These are phyloP conservation scores for Antechinus flavipes DNA, from an alignment of 2,113 vertebrate species.

Conservation along the genomic window DNA sequence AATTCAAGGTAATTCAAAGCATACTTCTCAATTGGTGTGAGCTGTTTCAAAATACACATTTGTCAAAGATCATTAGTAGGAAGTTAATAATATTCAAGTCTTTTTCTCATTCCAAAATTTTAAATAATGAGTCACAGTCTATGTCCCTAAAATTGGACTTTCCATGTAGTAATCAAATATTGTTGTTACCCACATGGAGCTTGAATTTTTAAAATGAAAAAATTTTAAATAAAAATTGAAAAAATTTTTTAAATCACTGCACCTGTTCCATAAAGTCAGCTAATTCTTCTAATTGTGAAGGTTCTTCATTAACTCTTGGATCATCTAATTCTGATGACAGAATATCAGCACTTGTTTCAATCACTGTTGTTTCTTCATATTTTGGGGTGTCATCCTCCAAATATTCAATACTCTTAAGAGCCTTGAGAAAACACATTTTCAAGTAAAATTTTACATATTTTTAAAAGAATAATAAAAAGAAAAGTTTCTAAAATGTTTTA, in stretches of 20 bases:
- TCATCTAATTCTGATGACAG: background rate
- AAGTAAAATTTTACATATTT: background rate
- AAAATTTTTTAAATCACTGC: background rate
- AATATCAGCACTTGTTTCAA: conserved; percentile 28
- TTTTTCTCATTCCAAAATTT: background rate
- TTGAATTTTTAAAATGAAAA: background rate
- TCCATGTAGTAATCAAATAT: background rate
- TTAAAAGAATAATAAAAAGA: background rate
- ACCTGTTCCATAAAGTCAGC: conserved; percentile 91
- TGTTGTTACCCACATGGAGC: background rate
- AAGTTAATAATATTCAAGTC: background rate
- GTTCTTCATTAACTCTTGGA: conserved; percentile 67
- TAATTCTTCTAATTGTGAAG: conserved; percentile 87
- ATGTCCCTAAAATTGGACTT: background rate
- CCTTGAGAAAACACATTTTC: conserved; percentile 68
- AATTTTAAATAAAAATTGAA: background rate
- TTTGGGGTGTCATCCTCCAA: conserved; percentile 65
- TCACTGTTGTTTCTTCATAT: background rate
- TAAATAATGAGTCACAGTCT: background rate
- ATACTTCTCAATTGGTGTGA: conserved; percentile 93
- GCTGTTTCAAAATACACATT: conserved; percentile 80
- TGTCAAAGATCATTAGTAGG: conserved; percentile 36
- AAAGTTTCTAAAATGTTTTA: background rate
- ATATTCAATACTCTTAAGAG: conserved; percentile 89
- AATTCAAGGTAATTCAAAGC: conserved; percentile 92